Percentiles rank a stretch among this genome's conserved stretches.
Evolutionary conservation across 2,888 invertebrate species (phyloP).

Genomic region (Diabrotica balteata): DNA sequence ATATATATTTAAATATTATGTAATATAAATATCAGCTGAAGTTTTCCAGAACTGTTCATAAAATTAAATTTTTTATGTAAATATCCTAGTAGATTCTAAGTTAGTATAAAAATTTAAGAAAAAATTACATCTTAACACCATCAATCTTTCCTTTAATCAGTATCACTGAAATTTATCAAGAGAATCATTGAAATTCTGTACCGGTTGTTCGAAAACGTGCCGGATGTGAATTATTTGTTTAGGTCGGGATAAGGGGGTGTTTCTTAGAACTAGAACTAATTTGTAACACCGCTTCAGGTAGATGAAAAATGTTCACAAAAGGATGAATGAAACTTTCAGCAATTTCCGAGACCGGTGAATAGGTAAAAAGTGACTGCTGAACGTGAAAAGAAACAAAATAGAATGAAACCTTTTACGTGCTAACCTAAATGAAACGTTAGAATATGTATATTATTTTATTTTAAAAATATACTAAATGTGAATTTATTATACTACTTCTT

Average conservation of each 20-base stretch:
- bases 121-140: too few species aligned
- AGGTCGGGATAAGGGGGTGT: conserved; percentile 52
- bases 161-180: conserved; percentile 45
- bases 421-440: too few species aligned
- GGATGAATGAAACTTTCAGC: conserved; percentile 50
- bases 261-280: conserved; percentile 53
- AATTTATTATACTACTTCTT: too few species aligned
- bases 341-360: conserved; percentile 19
- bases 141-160: too few species aligned
- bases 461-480: too few species aligned
- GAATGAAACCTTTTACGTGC: conserved; percentile 2
- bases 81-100: too few species aligned
- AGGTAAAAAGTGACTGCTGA: conserved; percentile 31
- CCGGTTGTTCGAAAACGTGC: conserved; percentile 46
- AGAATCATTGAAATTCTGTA: conserved; percentile 48
- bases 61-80: too few species aligned
- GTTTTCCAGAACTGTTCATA: too few species aligned
- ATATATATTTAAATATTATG: too few species aligned
- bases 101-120: too few species aligned
- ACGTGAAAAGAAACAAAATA: conserved; percentile 36
- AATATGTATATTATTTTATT: too few species aligned
- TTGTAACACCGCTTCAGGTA: conserved; percentile 58
- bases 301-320: conserved; percentile 48
- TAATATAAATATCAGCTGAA: too few species aligned
- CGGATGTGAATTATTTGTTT: conserved; percentile 58